These are phyloP conservation scores for Oscheius myriophilus DNA, from an alignment of 2,888 invertebrate genomes.

Conservation along the genomic window DNA sequence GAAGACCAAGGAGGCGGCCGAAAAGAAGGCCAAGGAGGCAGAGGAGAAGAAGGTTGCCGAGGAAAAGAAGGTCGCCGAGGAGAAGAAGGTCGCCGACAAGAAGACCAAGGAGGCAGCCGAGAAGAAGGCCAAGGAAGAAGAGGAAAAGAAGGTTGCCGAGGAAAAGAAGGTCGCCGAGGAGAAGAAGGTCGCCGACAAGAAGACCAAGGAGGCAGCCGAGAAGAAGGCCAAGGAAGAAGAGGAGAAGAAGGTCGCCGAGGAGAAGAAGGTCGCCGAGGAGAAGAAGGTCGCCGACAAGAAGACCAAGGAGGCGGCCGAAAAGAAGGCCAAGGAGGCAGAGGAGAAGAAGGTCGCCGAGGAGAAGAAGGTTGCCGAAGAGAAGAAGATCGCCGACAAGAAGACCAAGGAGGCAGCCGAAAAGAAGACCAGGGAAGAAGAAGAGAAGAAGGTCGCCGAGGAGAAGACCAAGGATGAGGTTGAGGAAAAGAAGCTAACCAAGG, in stretches of 20 bases:
- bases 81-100: slow-evolving; percentile 3
- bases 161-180: slow-evolving; percentile 18
- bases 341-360: slow-evolving; percentile 30
- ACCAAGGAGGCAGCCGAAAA: slow-evolving; percentile 25
- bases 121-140: slow-evolving; percentile 24
- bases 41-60: slow-evolving; percentile 6
- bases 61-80: neutral
- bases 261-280: slow-evolving; percentile 19
- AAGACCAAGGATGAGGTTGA: slow-evolving; percentile 15
- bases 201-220: slow-evolving; percentile 21
- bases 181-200: slow-evolving; percentile 25
- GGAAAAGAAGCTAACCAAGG: slow-evolving; percentile 25
- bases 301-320: slow-evolving; percentile 17
- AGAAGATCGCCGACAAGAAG: neutral
- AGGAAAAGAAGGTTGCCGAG: slow-evolving; percentile 29
- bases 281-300: slow-evolving; percentile 29
- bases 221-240: slow-evolving; percentile 24
- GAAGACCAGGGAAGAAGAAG: slow-evolving; percentile 25
- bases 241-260: slow-evolving; percentile 28
- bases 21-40: slow-evolving; percentile 1
- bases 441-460: slow-evolving; percentile 29
- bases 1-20: neutral
- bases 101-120: slow-evolving; percentile 21
- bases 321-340: slow-evolving; percentile 22
- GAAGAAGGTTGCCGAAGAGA: too few species aligned